Conservation (phyloP, 2,888 invertebrate species). For the Apeira syringaria region DNA sequence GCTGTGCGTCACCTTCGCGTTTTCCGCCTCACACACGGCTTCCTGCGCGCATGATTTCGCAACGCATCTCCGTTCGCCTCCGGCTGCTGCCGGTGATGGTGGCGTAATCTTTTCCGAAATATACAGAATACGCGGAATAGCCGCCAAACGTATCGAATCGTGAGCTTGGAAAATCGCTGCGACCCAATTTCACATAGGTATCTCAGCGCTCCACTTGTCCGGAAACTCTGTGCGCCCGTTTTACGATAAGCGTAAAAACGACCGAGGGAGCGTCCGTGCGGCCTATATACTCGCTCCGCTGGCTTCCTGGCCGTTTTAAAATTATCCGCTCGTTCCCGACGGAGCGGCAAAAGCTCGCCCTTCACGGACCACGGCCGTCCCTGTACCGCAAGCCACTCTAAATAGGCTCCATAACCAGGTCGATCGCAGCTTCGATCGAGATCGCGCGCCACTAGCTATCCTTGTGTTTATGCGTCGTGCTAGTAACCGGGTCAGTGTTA, state of each 20-base stretch:
- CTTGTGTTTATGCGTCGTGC: constrained; percentile 71
- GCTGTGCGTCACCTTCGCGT: constrained; percentile 61
- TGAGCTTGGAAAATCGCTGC: constrained; percentile 52
- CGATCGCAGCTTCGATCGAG: constrained; percentile 38
- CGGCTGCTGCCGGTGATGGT: constrained; percentile 26
- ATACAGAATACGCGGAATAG: constrained; percentile 45
- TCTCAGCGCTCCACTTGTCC: constrained; percentile 73
- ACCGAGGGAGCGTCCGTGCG: constrained; percentile 64
- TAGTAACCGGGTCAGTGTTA: constrained; percentile 81
- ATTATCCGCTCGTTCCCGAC: constrained; percentile 70
- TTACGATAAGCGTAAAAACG: constrained; percentile 68
- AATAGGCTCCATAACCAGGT: constrained; percentile 53
- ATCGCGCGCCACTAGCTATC: constrained; percentile 49
- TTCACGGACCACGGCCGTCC: constrained; percentile 71
- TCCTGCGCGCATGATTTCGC: constrained; percentile 59
- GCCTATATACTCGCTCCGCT: constrained; percentile 75
- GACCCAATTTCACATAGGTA: constrained; percentile 63
- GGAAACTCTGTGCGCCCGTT: constrained; percentile 62
- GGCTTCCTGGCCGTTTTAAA: constrained; percentile 77
- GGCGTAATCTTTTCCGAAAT: constrained; percentile 69
- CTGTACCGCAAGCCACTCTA: constrained; percentile 52
- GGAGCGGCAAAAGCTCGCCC: constrained; percentile 73
- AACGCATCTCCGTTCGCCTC: constrained; percentile 48
- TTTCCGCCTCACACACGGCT: constrained; percentile 58
- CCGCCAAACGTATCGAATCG: constrained; percentile 37